Evolutionary conservation across 2,888 invertebrate genomes (phyloP), one percentile per base, ranked within the genome.

Genomic region (Pteria penguin): DNA sequence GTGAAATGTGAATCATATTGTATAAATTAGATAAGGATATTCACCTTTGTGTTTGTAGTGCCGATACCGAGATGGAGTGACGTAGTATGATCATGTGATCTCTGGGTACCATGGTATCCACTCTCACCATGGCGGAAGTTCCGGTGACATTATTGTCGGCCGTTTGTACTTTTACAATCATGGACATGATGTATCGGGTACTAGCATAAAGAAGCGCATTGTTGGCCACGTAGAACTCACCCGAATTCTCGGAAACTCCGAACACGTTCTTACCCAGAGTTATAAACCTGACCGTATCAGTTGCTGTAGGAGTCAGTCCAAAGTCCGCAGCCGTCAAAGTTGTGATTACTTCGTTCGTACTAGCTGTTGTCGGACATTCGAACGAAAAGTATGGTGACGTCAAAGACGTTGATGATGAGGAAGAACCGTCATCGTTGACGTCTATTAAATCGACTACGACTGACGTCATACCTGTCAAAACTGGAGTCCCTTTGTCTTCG

Each of bases 21-120:
- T n/a, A n/a, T n/a, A n/a, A n/a, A n/a, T n/a, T n/a, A n/a, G n/a
- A n/a, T n/a, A n/a, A n/a, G n/a, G n/a, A 45, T 14, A 36, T 72
- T 78, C 77, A 84, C 84, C 75, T 83, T 61, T 82, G 83, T 1
- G 78, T 36, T 60, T 80, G 79, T 0, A 84, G 45, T 4, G 75
- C 62, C 18, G 78, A 71, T 27, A 36, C 58, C 22, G 76, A 69
- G 11, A 80, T 79, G n/a, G 70, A 70, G 55, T 83, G 82, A 8
- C 76, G 78, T 2, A 84, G 57, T 3, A 82, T 71, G 5, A 84
- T 78, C 24, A 85, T 76, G 33, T 82, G 76, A 4, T 29, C 32
- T 26, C 33, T 76, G 1, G 85, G 82, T 11, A 58, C 55, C 58
- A 83, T 76, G 2, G 82, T 78, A 54, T 85, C 84, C 24, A 82